Base-by-base conservation (phyloP, 2,888 invertebrate genomes). In the Gortyna flavago region DNA sequence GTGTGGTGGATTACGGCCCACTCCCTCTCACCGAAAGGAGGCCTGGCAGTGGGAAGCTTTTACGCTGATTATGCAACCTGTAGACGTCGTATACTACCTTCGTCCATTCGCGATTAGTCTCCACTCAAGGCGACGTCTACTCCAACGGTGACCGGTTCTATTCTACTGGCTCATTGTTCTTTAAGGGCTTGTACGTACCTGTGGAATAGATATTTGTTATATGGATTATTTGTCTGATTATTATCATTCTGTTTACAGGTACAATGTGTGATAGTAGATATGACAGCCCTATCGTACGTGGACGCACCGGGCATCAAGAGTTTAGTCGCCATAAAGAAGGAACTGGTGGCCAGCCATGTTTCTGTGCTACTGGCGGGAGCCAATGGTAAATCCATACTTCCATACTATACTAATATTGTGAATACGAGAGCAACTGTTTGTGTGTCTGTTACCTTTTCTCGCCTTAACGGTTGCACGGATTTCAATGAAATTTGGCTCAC, bases 291-390 rank as follows among this genome's bases (percentile, higher is more conserved):
- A 44, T 97, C 97, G 48, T 98, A 98, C 90, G 97, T 98, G 79
- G 98, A 98, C 94, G 97, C 97, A 2, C 97, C 98, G 0, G 98
- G 98, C 0, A 97, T 98, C 16, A 97, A 97, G 85, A 96, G 97
- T 59, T 89, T 98, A 64, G 95, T 97, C 68, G 93, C 94, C 5
- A 93, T 98, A 8, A 97, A 97, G 79, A 93, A 95, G 29, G 98
- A 98, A 81, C 97, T 97, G 76, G 92, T 93, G 8, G 91, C 96
- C 77, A 95, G 97, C 81, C 95, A 97, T 54, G 97, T 98, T 51
- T 91, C 94, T 0, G 95, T 98, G 48, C 97, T 97, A 59, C 94
- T 98, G 16, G 96, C 97, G 0, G 97, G 97, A 16, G 97, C 98
- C 85, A 97, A 97, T 90, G 98, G 98, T 98, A 77, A 89, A 62